Conservation (phyloP, 2,113 vertebrate genomes). For the Nettapus auritus region DNA sequence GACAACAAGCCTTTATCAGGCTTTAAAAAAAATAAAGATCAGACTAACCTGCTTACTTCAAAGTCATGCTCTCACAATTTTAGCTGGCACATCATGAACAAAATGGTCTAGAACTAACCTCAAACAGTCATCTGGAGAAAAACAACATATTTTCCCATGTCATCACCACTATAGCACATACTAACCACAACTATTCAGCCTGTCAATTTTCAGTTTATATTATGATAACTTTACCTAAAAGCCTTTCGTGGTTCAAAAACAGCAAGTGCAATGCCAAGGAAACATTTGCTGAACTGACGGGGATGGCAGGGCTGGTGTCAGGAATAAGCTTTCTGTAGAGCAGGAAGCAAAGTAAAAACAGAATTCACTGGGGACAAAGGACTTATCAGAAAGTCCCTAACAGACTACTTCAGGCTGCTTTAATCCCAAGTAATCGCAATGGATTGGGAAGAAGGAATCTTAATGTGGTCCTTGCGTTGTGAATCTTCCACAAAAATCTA, state of each 20-base stretch:
- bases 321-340: slow-evolving; percentile 19
- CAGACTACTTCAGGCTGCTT: not conserved
- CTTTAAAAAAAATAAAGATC: not conserved
- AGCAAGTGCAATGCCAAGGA: slow-evolving; percentile 59
- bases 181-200: slow-evolving; percentile 38
- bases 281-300: slow-evolving; percentile 39
- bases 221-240: slow-evolving; percentile 71
- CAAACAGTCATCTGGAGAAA: slow-evolving; percentile 32
- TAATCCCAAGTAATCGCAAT: not conserved
- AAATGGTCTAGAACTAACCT: slow-evolving; percentile 55
- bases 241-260: slow-evolving; percentile 46
- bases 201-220: slow-evolving; percentile 56
- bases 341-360: not conserved
- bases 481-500: not conserved
- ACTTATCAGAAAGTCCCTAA: not conserved
- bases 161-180: slow-evolving; percentile 48
- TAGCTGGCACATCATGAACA: slow-evolving; percentile 37
- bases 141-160: slow-evolving; percentile 52
- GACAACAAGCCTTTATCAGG: not conserved
- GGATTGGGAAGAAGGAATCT: not conserved
- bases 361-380: not conserved
- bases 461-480: not conserved
- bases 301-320: not conserved
- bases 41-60: slow-evolving; percentile 51
- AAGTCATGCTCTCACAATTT: slow-evolving; percentile 10